Percentiles rank a stretch among this genome's conserved stretches.
Conservation (phyloP, 2,888 invertebrate species). For the Aelia acuminata region DNA sequence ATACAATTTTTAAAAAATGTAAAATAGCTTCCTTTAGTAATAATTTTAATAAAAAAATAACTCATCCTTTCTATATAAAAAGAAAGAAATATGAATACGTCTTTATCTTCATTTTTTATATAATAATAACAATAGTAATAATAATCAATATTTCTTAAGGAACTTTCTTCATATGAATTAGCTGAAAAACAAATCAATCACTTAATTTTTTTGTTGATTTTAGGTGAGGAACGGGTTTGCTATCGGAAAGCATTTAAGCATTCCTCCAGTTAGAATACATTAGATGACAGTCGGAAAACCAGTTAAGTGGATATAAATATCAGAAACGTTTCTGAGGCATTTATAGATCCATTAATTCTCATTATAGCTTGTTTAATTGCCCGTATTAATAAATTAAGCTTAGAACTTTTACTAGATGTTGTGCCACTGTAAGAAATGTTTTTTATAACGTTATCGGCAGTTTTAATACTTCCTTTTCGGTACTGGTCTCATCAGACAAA, state of each 20-base stretch:
- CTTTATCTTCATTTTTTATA: too few relatives aligned
- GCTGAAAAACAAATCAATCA: background rate
- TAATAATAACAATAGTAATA: too few relatives aligned
- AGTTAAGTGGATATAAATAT: background rate
- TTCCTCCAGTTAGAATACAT: background rate
- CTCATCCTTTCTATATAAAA: too few relatives aligned
- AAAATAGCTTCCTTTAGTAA: too few relatives aligned
- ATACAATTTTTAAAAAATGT: too few relatives aligned
- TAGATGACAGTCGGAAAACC: background rate
- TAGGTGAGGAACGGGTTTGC: background rate
- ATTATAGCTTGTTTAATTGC: background rate
- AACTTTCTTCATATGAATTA: background rate
- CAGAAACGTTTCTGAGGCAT: background rate
- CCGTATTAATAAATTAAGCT: background rate
- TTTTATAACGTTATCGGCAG: too few relatives aligned
- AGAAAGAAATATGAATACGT: too few relatives aligned
- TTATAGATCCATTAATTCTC: background rate
- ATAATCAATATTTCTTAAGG: too few relatives aligned
- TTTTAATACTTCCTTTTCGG: too few relatives aligned
- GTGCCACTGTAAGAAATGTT: too few relatives aligned
- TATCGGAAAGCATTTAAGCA: background rate
- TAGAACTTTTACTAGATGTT: background rate
- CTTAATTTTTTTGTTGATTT: background rate
- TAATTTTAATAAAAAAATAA: too few relatives aligned
- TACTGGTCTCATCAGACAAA: too few relatives aligned